phyloP scores from a whole-genome alignment of 1,140 invertebrate species.

The Calephelis virginiensis region DNA sequence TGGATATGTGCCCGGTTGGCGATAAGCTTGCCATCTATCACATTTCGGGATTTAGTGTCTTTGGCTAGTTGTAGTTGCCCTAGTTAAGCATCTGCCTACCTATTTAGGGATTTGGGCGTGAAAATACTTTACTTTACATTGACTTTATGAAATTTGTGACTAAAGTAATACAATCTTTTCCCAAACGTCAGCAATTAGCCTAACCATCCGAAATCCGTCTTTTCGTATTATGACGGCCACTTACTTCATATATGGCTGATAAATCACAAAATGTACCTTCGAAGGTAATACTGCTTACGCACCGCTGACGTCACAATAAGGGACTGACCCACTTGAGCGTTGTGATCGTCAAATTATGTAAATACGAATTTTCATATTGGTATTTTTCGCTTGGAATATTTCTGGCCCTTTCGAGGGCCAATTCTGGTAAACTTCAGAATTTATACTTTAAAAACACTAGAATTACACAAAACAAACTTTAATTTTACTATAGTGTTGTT shows the following conservation, averaged over 20 bases:
- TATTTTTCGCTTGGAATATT: conserved; percentile 24
- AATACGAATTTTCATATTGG: conserved; percentile 28
- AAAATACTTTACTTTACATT: too few species aligned
- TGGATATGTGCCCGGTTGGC: too few species aligned
- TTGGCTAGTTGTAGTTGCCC: too few species aligned
- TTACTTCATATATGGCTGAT: conserved; percentile 10
- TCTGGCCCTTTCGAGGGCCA: conserved; percentile 1
- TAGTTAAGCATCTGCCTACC: too few species aligned
- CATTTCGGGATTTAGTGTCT: too few species aligned
- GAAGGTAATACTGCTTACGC: conserved; percentile 6
- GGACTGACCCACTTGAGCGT: conserved; percentile 20
- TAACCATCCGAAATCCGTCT: neutral
- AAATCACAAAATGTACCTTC: conserved; percentile 5
- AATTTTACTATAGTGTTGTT: too few species aligned
- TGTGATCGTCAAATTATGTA: conserved; percentile 25
- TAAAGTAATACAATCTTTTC: too few species aligned
- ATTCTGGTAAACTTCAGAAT: neutral
- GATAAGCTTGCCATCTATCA: too few species aligned
- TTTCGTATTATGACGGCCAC: conserved; percentile 5
- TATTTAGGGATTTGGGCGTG: too few species aligned
- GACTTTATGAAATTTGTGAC: too few species aligned
- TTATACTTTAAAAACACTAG: too few species aligned
- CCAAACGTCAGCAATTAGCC: neutral
- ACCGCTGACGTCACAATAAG: conserved; percentile 16
- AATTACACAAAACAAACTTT: too few species aligned